These are phyloP conservation scores for Trididemnum nubilum DNA, from an alignment of 23 tunicate genomes.

Conservation along the genomic window DNA sequence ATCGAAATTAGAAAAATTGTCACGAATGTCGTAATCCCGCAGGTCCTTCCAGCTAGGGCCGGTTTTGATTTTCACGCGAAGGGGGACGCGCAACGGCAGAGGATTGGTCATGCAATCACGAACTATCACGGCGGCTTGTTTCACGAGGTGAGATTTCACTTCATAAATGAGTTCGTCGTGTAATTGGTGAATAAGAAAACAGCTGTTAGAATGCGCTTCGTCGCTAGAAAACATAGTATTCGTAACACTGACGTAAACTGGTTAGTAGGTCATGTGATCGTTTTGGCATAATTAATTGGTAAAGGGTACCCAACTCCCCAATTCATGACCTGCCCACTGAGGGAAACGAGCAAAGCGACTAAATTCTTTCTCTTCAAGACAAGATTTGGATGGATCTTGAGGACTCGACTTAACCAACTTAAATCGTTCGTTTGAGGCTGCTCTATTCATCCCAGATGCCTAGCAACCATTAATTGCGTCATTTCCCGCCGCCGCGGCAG, in stretches of 20 bases:
- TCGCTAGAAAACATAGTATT: too few relatives aligned
- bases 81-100: constrained; percentile 47
- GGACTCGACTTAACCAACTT: too few relatives aligned
- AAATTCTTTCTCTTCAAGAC: too few relatives aligned
- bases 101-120: constrained; percentile 61
- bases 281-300: not conserved
- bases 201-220: not conserved
- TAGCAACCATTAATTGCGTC: too few relatives aligned
- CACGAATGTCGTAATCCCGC: constrained; percentile 34
- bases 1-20: too few relatives aligned
- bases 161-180: constrained; percentile 97
- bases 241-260: not conserved
- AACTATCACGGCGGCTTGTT: constrained; percentile 43
- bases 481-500: too few relatives aligned
- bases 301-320: not conserved
- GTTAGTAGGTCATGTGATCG: not conserved
- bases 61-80: constrained; percentile 43
- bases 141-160: constrained; percentile 29
- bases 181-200: constrained; percentile 57
- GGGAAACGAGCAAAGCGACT: not conserved
- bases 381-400: too few relatives aligned
- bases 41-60: constrained; percentile 72
- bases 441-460: too few relatives aligned
- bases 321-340: not conserved
- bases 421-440: too few relatives aligned